Percentiles rank a stretch among this genome's conserved stretches.
Evolutionary conservation across 1,140 invertebrate species (phyloP).

Genomic region (Hyles euphorbiae): DNA sequence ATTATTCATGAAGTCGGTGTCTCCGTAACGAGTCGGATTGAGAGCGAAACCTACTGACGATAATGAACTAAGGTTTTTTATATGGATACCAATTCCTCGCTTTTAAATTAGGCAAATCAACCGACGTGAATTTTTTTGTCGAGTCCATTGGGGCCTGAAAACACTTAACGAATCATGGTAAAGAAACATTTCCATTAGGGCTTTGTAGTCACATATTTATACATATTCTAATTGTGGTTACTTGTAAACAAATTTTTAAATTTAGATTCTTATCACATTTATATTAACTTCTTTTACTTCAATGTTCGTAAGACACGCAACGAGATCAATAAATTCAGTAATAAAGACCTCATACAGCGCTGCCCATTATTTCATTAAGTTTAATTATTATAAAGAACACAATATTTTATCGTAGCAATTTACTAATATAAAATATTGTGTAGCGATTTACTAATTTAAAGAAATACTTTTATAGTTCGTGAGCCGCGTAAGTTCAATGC

Average conservation of each 20-base stretch:
- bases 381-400: neutral
- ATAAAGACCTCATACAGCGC: neutral
- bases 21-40: slow-evolving; percentile 59
- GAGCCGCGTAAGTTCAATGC: too few relatives aligned
- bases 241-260: too few relatives aligned
- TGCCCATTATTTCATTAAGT: neutral
- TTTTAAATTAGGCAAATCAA: slow-evolving; percentile 20
- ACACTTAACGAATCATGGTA: neutral
- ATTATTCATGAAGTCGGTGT: slow-evolving; percentile 64
- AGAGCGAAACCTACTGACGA: slow-evolving; percentile 53
- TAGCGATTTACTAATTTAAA: too few relatives aligned
- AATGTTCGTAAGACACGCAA: too few relatives aligned
- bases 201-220: too few relatives aligned
- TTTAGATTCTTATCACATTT: too few relatives aligned
- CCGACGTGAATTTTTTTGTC: slow-evolving; percentile 2
- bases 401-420: too few relatives aligned
- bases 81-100: slow-evolving; percentile 18
- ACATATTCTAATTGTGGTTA: too few relatives aligned
- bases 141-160: neutral
- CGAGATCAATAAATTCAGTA: too few relatives aligned
- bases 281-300: too few relatives aligned
- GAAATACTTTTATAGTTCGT: too few relatives aligned
- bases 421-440: too few relatives aligned
- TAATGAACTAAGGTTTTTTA: slow-evolving; percentile 54
- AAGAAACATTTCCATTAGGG: neutral